These are phyloP conservation scores for Sebastes oblongus DNA, from an alignment of 2,797 vertebrate species.

Conservation along the genomic window DNA sequence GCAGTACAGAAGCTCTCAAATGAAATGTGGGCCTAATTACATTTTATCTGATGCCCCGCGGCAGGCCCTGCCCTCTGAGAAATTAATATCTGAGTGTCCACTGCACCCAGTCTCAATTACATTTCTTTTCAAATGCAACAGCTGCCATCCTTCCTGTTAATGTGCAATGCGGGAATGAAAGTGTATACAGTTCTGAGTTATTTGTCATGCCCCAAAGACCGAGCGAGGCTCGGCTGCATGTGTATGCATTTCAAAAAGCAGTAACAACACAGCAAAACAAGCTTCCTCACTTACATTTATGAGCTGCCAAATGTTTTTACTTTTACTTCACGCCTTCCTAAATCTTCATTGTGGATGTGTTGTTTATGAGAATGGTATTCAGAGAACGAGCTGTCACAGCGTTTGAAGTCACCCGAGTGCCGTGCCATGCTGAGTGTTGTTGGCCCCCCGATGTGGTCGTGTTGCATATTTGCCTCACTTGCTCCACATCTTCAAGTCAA, in stretches of 20 bases:
- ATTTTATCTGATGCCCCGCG: slow-evolving; percentile 77
- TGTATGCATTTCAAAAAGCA: slow-evolving; percentile 20
- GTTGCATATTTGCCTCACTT: not conserved
- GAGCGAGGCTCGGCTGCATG: not conserved
- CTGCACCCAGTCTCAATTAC: slow-evolving; percentile 66
- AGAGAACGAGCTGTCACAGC: not conserved
- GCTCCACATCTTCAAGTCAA: slow-evolving; percentile 13
- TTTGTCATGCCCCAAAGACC: slow-evolving; percentile 29
- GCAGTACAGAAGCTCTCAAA: slow-evolving; percentile 57
- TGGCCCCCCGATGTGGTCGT: not conserved
- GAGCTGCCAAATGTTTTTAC: not conserved
- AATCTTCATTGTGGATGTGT: not conserved
- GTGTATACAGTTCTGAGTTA: slow-evolving; percentile 42
- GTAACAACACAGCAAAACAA: not conserved
- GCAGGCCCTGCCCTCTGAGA: slow-evolving; percentile 71
- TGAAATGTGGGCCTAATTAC: slow-evolving; percentile 79
- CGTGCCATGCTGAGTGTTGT: not conserved
- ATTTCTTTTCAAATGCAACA: slow-evolving; percentile 67
- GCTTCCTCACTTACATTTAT: not conserved
- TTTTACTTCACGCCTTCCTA: not conserved
- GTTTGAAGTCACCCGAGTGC: not conserved
- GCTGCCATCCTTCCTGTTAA: slow-evolving; percentile 62
- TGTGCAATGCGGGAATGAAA: slow-evolving; percentile 45
- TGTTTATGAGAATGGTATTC: not conserved
- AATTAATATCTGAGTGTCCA: slow-evolving; percentile 77